These are phyloP conservation scores for Philereme transversata DNA, from an alignment of 2,888 invertebrate genomes.

Conservation along the genomic window DNA sequence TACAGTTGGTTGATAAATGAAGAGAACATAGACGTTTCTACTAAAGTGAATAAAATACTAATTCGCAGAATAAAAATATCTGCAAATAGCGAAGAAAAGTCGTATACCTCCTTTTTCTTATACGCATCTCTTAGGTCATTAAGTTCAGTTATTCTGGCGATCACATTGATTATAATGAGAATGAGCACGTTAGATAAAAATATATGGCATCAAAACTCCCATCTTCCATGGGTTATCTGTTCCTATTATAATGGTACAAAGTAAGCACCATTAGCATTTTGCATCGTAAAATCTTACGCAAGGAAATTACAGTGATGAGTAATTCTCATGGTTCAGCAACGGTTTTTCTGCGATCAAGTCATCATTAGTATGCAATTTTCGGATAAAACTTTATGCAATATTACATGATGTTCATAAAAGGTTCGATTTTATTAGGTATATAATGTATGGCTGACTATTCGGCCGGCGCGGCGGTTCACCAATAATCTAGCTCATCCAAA, in stretches of 20 bases:
- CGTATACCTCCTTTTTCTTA: slow-evolving; percentile 1
- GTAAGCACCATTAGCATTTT: slow-evolving; percentile 32
- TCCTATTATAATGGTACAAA: slow-evolving; percentile 33
- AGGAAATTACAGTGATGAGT: slow-evolving; percentile 16
- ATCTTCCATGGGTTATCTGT: slow-evolving; percentile 54
- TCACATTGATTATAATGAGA: slow-evolving; percentile 70
- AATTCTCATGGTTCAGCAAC: slow-evolving; percentile 12
- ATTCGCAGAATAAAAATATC: too few relatives aligned
- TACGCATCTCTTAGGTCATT: slow-evolving; percentile 52
- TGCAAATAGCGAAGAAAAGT: slow-evolving; percentile 9
- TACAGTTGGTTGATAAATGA: too few relatives aligned
- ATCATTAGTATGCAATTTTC: slow-evolving; percentile 8
- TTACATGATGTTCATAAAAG: too few relatives aligned
- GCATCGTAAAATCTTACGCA: slow-evolving; percentile 26
- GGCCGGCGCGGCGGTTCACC: too few relatives aligned
- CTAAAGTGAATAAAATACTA: too few relatives aligned
- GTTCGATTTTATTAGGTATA: too few relatives aligned
- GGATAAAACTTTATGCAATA: background rate
- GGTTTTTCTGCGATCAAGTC: slow-evolving; percentile 9
- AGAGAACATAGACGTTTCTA: too few relatives aligned
- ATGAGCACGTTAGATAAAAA: slow-evolving; percentile 52
- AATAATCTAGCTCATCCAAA: too few relatives aligned
- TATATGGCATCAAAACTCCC: slow-evolving; percentile 24
- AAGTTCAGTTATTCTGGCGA: slow-evolving; percentile 69
- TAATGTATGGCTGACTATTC: too few relatives aligned